Conservation (phyloP, 2,797 vertebrate species). For the Podarcis siculus region DNA sequence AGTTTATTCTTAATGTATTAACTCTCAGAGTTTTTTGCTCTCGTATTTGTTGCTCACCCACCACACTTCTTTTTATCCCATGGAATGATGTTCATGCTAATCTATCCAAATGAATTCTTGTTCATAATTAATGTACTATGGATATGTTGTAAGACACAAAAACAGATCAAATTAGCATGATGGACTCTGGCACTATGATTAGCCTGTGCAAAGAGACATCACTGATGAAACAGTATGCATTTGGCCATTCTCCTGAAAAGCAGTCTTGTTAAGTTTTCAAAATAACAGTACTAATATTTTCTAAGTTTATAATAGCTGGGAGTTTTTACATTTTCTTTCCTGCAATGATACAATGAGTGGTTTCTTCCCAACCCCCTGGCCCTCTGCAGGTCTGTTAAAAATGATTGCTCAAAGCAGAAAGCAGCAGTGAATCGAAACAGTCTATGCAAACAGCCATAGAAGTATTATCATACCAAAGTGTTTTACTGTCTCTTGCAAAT, state of each 20-base stretch:
- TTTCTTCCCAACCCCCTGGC: slow-evolving; percentile 9
- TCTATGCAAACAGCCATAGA: slow-evolving; percentile 9
- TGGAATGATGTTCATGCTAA: neutral
- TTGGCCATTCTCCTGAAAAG: neutral
- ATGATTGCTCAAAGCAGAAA: slow-evolving; percentile 2
- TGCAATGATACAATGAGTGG: neutral
- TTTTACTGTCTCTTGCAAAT: slow-evolving; percentile 31
- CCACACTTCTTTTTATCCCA: neutral
- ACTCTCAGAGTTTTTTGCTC: neutral
- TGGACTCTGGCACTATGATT: slow-evolving; percentile 5
- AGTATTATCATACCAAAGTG: neutral
- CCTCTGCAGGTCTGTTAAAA: slow-evolving; percentile 9
- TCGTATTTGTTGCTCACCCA: neutral
- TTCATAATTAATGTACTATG: neutral
- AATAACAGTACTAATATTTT: slow-evolving; percentile 7
- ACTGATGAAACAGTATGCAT: slow-evolving; percentile 24
- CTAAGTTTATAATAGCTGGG: neutral
- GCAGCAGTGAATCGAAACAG: slow-evolving; percentile 12
- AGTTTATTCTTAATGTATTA: neutral
- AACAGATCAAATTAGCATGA: neutral
- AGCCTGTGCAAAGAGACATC: slow-evolving; percentile 38
- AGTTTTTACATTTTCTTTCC: neutral
- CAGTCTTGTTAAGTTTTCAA: slow-evolving; percentile 17
- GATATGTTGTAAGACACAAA: slow-evolving; percentile 27
- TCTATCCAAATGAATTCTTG: rapidly evolving